Conservation (phyloP, 1,140 invertebrate genomes). For the Plectus sambesii region DNA sequence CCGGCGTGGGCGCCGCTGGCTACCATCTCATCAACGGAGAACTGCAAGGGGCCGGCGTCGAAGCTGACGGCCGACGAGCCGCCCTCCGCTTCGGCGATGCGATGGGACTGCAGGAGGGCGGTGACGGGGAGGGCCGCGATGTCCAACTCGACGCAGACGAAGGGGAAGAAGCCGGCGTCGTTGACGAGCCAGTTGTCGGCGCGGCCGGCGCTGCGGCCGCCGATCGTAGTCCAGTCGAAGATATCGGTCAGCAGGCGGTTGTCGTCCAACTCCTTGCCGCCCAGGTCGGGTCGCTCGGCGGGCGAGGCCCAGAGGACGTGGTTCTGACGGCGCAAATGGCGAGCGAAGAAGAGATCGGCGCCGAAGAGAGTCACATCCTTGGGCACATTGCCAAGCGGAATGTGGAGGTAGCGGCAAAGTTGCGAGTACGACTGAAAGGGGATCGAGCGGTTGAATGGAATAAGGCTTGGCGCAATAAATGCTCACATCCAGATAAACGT, state of each 20-base stretch:
- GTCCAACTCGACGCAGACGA: conserved; percentile 76
- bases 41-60: conserved; percentile 56
- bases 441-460: no score
- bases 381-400: conserved; percentile 65
- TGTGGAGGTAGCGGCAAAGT: conserved; percentile 29
- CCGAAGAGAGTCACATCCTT: conserved; percentile 73
- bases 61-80: conserved; percentile 53
- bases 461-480: no score
- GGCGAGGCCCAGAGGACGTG: conserved; percentile 87
- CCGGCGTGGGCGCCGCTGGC: conserved; percentile 42
- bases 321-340: conserved; percentile 75
- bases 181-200: conserved; percentile 59
- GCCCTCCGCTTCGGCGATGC: conserved; percentile 42
- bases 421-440: conserved; percentile 32
- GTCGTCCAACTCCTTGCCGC: conserved; percentile 88
- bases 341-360: conserved; percentile 82
- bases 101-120: conserved; percentile 63
- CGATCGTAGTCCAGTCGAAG: conserved; percentile 29
- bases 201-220: conserved; percentile 58
- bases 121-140: conserved; percentile 81
- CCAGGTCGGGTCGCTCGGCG: conserved; percentile 79
- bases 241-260: no score
- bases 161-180: conserved; percentile 67
- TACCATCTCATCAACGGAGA: no score
- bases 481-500: conserved; percentile 47